A percentile compares a stretch with the other conserved stretches of the same genome.
Conservation (phyloP, 1,140 invertebrate species). For the Trialeurodes vaporariorum region DNA sequence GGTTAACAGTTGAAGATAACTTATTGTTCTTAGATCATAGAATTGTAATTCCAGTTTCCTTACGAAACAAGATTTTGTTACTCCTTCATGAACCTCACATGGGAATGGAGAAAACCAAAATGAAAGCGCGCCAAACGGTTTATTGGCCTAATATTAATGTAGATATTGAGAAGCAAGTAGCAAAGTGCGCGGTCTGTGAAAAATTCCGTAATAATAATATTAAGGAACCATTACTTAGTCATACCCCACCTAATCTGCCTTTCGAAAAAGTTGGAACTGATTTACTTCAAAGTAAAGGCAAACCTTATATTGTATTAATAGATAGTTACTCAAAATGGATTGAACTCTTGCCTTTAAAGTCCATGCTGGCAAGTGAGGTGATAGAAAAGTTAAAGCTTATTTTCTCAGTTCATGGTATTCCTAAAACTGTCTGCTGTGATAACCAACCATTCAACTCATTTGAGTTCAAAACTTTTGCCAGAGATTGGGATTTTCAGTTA, state of each 20-base stretch:
- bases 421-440: constrained; percentile 34
- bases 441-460: constrained; percentile 34
- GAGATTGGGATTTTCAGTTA: constrained; percentile 32
- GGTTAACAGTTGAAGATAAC: constrained; percentile 4
- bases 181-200: constrained; percentile 14
- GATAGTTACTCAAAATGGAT: constrained; percentile 32
- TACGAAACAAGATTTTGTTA: constrained; percentile 1
- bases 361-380: constrained; percentile 6
- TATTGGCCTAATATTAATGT: constrained; percentile 17
- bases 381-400: constrained; percentile 8
- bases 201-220: constrained; percentile 21
- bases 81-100: constrained; percentile 10
- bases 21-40: constrained; percentile 8
- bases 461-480: constrained; percentile 34
- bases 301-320: constrained; percentile 30
- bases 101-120: constrained; percentile 11
- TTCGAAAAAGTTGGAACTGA: constrained; percentile 31
- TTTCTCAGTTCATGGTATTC: constrained; percentile 34
- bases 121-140: constrained; percentile 8
- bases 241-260: constrained; percentile 25
- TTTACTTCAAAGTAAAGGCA: constrained; percentile 27
- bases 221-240: constrained; percentile 29
- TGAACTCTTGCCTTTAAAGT: constrained; percentile 21
- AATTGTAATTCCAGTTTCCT: constrained; percentile 10
- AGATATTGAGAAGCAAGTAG: constrained; percentile 15